phyloP scores from a whole-genome alignment of 2,888 invertebrate genomes.

The Eurytoma californica region DNA sequence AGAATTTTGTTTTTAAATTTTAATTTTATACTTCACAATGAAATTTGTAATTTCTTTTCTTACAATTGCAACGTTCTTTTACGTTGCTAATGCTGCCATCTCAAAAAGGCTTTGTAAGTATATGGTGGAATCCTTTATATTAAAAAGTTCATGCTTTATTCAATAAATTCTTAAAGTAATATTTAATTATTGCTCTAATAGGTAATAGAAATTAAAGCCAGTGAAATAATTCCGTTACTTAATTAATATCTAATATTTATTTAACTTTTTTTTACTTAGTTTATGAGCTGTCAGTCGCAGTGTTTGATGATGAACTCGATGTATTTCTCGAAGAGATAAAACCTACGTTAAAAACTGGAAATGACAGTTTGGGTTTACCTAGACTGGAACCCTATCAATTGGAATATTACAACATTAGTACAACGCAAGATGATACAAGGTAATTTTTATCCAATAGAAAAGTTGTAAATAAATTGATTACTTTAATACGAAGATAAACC shows the following conservation, averaged over 20 bases:
- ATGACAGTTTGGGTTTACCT: conserved; percentile 30
- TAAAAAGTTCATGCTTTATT: neutral
- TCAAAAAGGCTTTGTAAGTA: conserved; percentile 21
- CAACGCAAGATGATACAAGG: conserved; percentile 7
- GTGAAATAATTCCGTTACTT: too few species aligned
- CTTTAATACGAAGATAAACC: neutral
- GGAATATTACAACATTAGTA: conserved; percentile 22
- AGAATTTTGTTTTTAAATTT: neutral
- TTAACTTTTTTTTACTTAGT: conserved; percentile 5
- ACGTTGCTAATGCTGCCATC: neutral
- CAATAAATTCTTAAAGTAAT: neutral
- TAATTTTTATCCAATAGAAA: conserved; percentile 8
- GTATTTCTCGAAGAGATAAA: conserved; percentile 24
- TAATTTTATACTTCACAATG: conserved; percentile 17
- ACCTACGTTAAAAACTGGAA: conserved; percentile 28
- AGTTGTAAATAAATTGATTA: neutral
- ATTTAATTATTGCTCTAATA: neutral
- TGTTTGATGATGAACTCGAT: neutral
- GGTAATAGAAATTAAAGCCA: too few species aligned
- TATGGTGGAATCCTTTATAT: neutral
- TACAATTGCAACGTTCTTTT: neutral
- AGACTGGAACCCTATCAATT: conserved; percentile 31
- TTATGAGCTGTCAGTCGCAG: conserved; percentile 2
- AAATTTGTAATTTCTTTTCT: neutral
- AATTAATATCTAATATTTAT: too few species aligned